phyloP scores from a whole-genome alignment of 2,797 vertebrate genomes.

The Cetoscarus ocellatus region DNA sequence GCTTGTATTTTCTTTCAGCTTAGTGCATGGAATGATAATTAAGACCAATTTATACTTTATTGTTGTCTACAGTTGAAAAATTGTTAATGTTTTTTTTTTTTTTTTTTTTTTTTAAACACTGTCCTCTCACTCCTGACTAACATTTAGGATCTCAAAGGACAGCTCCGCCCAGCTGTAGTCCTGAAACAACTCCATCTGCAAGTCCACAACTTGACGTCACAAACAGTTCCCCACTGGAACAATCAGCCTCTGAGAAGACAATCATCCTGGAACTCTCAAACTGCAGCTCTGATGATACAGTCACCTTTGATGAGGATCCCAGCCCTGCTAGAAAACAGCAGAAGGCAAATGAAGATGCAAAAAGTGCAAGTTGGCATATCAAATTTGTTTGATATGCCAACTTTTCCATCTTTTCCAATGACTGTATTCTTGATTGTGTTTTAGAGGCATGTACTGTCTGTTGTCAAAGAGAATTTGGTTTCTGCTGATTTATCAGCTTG shows the following conservation, averaged over 20 bases:
- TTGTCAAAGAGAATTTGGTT: background rate
- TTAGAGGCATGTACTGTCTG: background rate
- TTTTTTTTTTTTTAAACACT: too few relatives aligned
- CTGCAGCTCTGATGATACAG: background rate
- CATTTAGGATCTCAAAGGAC: background rate
- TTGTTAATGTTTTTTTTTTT: too few relatives aligned
- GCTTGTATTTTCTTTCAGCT: too few relatives aligned
- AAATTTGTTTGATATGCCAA: too few relatives aligned
- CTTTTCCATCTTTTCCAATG: too few relatives aligned
- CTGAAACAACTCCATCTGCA: background rate
- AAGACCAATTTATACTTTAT: too few relatives aligned
- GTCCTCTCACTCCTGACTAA: background rate
- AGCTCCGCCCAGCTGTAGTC: background rate
- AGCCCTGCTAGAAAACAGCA: conserved; percentile 12
- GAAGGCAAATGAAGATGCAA: background rate
- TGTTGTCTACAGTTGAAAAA: too few relatives aligned
- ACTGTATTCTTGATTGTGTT: background rate
- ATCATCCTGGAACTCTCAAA: too few relatives aligned
- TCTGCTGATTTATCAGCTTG: background rate
- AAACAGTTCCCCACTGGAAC: conserved; percentile 5
- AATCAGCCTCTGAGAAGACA: too few relatives aligned
- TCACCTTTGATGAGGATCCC: conserved; percentile 3
- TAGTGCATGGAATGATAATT: too few relatives aligned
- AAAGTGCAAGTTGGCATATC: background rate
- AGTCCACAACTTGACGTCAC: conserved; percentile 1